A percentile compares a stretch with the other conserved stretches of the same genome.
Conservation (phyloP, 2,113 vertebrate species). For the Cnemophilus loriae region DNA sequence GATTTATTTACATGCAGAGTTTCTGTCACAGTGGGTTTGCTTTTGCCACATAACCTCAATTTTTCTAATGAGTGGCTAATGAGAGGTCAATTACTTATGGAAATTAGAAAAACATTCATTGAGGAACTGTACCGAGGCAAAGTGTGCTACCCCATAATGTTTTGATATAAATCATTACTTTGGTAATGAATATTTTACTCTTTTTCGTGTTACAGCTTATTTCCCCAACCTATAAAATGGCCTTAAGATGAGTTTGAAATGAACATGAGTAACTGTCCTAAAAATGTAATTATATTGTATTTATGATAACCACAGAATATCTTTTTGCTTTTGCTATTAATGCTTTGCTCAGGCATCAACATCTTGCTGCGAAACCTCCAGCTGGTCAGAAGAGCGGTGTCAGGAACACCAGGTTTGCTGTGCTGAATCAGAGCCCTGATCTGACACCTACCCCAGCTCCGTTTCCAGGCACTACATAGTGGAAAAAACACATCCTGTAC, state of each 20-base stretch:
- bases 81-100: slow-evolving; percentile 70
- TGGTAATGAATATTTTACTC: slow-evolving; percentile 50
- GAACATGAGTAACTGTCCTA: neutral
- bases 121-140: slow-evolving; percentile 41
- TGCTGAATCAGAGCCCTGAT: neutral
- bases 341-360: neutral
- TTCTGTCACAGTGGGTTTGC: slow-evolving; percentile 45
- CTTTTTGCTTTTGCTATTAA: neutral
- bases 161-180: slow-evolving; percentile 57
- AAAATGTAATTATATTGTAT: neutral
- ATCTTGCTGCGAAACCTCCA: neutral
- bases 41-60: slow-evolving; percentile 62
- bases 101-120: slow-evolving; percentile 62
- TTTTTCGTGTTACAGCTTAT: slow-evolving; percentile 42
- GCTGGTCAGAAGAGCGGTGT: neutral
- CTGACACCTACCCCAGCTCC: neutral
- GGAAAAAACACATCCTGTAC: neutral
- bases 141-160: slow-evolving; percentile 40
- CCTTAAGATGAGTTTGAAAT: neutral
- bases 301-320: neutral
- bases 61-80: slow-evolving; percentile 69
- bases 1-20: slow-evolving; percentile 48
- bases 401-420: neutral
- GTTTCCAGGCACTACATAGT: neutral
- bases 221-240: neutral